Evolutionary conservation across 2,888 invertebrate species (phyloP), one percentile per base, ranked within the genome.

Genomic region (Dryomyza anilis): DNA sequence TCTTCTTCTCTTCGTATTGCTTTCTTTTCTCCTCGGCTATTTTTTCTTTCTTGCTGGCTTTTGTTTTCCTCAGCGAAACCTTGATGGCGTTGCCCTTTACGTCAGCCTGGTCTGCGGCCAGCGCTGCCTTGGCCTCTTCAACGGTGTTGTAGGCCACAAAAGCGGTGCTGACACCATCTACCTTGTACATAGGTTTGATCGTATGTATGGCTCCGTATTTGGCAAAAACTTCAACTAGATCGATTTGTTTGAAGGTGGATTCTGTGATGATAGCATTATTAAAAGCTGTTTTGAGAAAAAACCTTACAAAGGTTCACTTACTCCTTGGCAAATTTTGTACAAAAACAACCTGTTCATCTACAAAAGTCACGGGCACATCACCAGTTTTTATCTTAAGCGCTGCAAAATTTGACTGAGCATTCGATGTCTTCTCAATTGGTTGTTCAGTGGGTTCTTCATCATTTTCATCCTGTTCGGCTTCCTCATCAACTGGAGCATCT

Each of bases 131-230:
- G 3, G 74, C 79, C 0, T 60, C 71, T 29, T 71, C 74, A 0
- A 69, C 39, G 0, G 72, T 69, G 55, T 70, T 69, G 39, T 71
- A 79, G 1, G 73, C 74, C 57, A 79, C 58, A 7, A 66, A 8
- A 1, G 70, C 70, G 5, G 43, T 61, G 7, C 12, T 5, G 0
- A 7, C 23, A 1, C 64, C 64, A 3, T 67, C 63, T 4, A 58
- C 39, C 7, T 60, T 46, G 6, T 45, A 60, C n/a, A 66, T 66
- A 5, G 66, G 21, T 16, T 72, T 70, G 3, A 75, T 55, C 3
- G 67, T 67, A 21, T 70, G 50, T 12, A 79, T 70, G 1, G 70
- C 60, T 6, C 79, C 79, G 27, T 74, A 79, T 65, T 80, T 78
- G 16, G 71, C 52, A 39, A 79, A 75, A 2, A 71, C 33, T 19